Evolutionary conservation across 1,140 invertebrate genomes (phyloP).

Genomic region (Proctacanthus coquilletti): DNA sequence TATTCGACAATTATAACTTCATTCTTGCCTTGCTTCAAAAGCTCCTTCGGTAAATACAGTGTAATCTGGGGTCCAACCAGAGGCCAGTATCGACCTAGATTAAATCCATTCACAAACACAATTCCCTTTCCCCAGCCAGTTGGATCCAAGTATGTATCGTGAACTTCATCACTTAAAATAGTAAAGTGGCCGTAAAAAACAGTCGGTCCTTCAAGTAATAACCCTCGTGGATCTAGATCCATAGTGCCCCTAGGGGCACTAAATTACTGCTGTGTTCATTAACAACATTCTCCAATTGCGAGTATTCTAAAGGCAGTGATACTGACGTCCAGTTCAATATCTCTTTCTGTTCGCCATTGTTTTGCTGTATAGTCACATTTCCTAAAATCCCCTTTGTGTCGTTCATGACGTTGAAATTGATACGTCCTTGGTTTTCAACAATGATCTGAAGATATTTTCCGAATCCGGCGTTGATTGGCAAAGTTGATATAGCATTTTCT

Average conservation of each 20-base stretch:
- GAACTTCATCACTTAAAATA: background rate
- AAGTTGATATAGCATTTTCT: slow-evolving; percentile 30
- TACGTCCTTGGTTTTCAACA: slow-evolving; percentile 62
- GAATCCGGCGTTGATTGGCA: slow-evolving; percentile 32
- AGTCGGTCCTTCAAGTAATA: slow-evolving; percentile 1
- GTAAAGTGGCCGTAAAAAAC: slow-evolving; percentile 3
- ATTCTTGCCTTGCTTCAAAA: slow-evolving; percentile 3
- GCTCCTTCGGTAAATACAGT: slow-evolving; percentile 36
- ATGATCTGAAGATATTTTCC: slow-evolving; percentile 43
- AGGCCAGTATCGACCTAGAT: slow-evolving; percentile 47
- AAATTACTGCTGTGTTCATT: background rate
- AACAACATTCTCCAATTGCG: background rate
- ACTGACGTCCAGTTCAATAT: background rate
- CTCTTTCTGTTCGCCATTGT: background rate
- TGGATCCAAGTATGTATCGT: slow-evolving; percentile 45
- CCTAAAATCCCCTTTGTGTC: slow-evolving; percentile 37
- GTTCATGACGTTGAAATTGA: slow-evolving; percentile 48
- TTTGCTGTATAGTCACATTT: slow-evolving; percentile 1
- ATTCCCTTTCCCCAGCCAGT: slow-evolving; percentile 45
- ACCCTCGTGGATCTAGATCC: background rate
- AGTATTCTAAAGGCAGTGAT: background rate
- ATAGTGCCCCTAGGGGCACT: too few relatives aligned
- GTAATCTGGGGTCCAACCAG: slow-evolving; percentile 43
- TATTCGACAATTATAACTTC: slow-evolving; percentile 4
- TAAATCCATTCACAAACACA: slow-evolving; percentile 39